Conservation (phyloP, 2,113 vertebrate species). For the Ptilorrhoa leucosticta region DNA sequence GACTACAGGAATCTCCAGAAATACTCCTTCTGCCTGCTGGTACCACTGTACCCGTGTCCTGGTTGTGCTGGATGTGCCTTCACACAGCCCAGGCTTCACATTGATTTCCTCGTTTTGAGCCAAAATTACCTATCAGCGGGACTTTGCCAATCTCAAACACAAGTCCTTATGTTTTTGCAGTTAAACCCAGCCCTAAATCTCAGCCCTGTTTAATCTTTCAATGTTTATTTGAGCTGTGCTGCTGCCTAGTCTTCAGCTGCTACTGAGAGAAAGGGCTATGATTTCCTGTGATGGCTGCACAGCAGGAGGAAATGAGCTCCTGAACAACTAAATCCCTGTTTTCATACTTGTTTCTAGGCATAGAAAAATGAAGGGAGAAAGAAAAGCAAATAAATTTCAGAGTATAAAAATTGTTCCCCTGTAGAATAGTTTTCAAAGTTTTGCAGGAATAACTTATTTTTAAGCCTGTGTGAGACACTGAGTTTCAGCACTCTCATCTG, state of each 20-base stretch:
- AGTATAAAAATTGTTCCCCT: background rate
- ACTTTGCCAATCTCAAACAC: background rate
- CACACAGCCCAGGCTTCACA: background rate
- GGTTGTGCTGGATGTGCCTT: background rate
- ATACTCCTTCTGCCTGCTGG: background rate
- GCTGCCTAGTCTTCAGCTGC: background rate
- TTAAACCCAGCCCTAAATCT: background rate
- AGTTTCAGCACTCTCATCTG: constrained; percentile 6
- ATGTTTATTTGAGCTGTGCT: background rate
- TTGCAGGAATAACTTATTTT: background rate
- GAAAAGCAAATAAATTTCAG: background rate
- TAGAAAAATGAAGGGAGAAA: background rate
- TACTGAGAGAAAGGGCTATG: background rate
- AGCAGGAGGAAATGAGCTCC: background rate
- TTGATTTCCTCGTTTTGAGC: background rate
- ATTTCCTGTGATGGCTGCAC: background rate
- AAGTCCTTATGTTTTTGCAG: background rate
- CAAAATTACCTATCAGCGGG: background rate
- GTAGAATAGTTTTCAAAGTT: background rate
- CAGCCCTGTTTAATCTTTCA: background rate
- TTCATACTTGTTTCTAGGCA: background rate
- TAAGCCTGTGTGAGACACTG: background rate
- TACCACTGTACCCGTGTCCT: background rate
- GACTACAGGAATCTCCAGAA: background rate
- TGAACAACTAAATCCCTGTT: background rate